phyloP scores from a whole-genome alignment of 2,113 vertebrate genomes.

The Fukomys damarensis region DNA sequence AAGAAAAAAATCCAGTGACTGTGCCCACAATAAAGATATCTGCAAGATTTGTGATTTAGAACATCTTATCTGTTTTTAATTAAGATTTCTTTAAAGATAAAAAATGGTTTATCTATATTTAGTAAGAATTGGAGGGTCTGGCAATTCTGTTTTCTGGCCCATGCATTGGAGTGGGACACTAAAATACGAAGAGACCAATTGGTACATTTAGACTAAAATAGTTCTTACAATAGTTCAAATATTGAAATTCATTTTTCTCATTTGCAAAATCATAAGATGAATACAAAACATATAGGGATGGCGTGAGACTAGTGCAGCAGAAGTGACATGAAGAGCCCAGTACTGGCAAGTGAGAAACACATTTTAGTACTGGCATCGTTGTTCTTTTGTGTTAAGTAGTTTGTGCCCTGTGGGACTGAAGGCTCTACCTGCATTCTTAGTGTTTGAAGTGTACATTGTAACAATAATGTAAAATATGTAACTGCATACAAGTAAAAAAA shows the following conservation, averaged over 20 bases:
- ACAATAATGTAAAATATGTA: background rate
- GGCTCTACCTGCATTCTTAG: background rate
- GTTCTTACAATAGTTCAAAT: background rate
- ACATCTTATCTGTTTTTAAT: background rate
- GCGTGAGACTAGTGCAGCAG: background rate
- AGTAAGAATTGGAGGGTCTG: background rate
- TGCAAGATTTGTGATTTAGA: background rate
- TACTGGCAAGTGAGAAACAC: background rate
- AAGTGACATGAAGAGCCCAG: background rate
- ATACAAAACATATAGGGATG: background rate
- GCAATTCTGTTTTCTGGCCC: background rate
- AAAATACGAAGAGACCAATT: background rate
- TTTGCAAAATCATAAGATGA: background rate
- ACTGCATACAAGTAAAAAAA: slow-evolving; percentile 4
- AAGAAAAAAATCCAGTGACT: background rate
- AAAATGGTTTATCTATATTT: background rate
- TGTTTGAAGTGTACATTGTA: background rate
- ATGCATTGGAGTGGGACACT: background rate
- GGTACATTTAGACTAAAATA: background rate
- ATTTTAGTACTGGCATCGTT: background rate
- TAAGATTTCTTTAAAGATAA: background rate
- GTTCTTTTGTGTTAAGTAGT: background rate
- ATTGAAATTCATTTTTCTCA: background rate
- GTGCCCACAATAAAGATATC: background rate
- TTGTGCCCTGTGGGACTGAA: background rate